phyloP scores from a whole-genome alignment of 2,113 vertebrate species.

The Gopherus flavomarginatus region DNA sequence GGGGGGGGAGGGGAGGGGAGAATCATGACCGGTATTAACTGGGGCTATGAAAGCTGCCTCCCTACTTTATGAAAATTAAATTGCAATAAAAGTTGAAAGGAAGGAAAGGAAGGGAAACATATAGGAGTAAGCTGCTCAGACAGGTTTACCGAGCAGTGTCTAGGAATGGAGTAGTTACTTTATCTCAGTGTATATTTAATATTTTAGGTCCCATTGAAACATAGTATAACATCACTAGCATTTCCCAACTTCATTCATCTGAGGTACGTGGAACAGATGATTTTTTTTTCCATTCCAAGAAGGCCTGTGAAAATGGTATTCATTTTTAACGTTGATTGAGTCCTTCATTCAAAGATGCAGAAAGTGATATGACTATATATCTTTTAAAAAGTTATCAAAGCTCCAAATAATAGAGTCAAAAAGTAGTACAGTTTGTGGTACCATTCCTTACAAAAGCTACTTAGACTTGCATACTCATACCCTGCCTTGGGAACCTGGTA shows the following conservation, averaged over 20 bases:
- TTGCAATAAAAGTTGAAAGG: slow-evolving; percentile 21
- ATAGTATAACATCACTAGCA: slow-evolving; percentile 20
- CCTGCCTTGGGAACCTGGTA: no score
- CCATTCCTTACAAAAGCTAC: no score
- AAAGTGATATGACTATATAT: no score
- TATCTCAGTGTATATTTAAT: slow-evolving; percentile 43
- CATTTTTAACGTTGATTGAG: not conserved
- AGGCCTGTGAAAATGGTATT: not conserved
- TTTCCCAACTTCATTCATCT: slow-evolving; percentile 2
- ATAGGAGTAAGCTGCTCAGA: slow-evolving; percentile 28
- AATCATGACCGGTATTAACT: not conserved
- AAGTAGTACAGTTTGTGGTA: no score
- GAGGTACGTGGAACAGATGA: not conserved
- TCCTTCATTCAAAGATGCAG: not conserved
- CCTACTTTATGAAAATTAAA: slow-evolving; percentile 34
- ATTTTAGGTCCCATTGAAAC: slow-evolving; percentile 12
- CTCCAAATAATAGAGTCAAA: no score
- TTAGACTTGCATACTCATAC: no score
- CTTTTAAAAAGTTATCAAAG: no score
- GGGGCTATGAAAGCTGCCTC: not conserved
- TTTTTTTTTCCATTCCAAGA: not conserved
- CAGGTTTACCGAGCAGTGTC: slow-evolving; percentile 11
- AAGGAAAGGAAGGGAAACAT: slow-evolving; percentile 40
- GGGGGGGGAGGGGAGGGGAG: not conserved
- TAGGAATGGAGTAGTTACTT: slow-evolving; percentile 15